phyloP scores from a whole-genome alignment of 2,888 invertebrate genomes.

The Pristionchus arcanus region DNA sequence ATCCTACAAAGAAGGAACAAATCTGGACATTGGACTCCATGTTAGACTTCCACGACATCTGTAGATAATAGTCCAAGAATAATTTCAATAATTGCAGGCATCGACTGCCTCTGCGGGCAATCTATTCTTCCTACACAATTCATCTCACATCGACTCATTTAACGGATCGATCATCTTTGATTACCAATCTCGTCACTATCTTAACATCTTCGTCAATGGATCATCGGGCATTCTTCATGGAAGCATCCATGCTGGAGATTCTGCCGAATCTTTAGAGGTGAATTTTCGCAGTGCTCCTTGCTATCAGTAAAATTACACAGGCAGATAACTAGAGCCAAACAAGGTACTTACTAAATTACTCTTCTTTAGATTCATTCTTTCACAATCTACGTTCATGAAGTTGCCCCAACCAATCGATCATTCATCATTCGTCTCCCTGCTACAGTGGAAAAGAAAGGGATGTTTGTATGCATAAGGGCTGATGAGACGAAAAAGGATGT shows the following conservation, averaged over 20 bases:
- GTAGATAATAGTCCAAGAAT: background rate
- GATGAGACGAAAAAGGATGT: constrained; percentile 69
- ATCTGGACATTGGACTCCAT: constrained; percentile 72
- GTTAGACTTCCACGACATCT: background rate
- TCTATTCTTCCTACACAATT: constrained; percentile 77
- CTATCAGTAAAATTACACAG: too few relatives aligned
- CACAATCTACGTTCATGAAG: constrained; percentile 72
- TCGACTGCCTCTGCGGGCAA: constrained; percentile 58
- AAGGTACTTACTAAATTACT: background rate
- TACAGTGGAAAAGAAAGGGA: constrained; percentile 61
- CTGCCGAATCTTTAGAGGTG: background rate
- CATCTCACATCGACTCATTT: constrained; percentile 72
- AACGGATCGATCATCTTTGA: constrained; percentile 72
- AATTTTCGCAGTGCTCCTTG: too few relatives aligned
- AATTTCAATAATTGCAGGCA: background rate
- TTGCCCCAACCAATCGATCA: constrained; percentile 65
- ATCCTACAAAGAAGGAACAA: constrained; percentile 74
- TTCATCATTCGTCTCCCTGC: constrained; percentile 68
- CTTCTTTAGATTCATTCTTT: constrained; percentile 70
- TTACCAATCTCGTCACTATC: constrained; percentile 60
- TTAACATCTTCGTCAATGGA: constrained; percentile 74
- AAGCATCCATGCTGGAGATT: constrained; percentile 60
- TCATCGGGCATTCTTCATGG: constrained; percentile 72
- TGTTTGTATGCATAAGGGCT: constrained; percentile 66
- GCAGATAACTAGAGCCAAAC: too few relatives aligned